phyloP scores from a whole-genome alignment of 2,113 vertebrate species.

The Anarhynchus alexandrinus region DNA sequence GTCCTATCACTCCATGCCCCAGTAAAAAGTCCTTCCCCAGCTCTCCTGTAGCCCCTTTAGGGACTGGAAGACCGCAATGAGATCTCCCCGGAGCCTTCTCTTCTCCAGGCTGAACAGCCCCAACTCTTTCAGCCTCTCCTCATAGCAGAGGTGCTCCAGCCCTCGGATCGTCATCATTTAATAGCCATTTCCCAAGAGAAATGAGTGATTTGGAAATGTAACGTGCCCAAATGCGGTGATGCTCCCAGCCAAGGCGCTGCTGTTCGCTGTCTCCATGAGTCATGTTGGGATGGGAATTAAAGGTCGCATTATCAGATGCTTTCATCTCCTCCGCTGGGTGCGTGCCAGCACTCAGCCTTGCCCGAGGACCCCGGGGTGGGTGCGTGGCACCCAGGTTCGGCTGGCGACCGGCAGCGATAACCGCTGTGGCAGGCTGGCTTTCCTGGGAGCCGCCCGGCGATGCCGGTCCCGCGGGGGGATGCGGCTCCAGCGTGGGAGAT shows the following conservation, averaged over 20 bases:
- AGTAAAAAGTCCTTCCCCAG: no score
- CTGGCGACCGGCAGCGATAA: no score
- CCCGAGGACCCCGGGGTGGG: background rate
- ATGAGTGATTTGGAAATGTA: background rate
- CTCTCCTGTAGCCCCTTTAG: no score
- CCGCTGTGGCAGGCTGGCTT: fast-evolving
- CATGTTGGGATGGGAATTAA: background rate
- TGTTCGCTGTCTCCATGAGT: background rate
- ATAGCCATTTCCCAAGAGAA: background rate
- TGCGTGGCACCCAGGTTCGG: background rate
- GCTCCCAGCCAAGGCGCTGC: background rate
- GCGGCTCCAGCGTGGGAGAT: fast-evolving
- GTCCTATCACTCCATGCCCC: no score
- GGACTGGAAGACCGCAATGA: no score
- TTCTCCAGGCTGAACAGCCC: no score
- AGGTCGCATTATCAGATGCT: background rate
- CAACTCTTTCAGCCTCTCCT: no score
- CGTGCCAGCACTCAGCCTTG: background rate
- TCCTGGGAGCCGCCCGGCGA: background rate
- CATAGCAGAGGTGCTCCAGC: no score
- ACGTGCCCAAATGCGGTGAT: background rate
- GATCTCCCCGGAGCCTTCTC: no score
- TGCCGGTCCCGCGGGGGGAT: background rate
- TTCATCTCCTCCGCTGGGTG: fast-evolving
- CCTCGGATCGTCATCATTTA: no score